phyloP scores from a whole-genome alignment of 2,888 invertebrate genomes.

The Crossocerus cetratus region DNA sequence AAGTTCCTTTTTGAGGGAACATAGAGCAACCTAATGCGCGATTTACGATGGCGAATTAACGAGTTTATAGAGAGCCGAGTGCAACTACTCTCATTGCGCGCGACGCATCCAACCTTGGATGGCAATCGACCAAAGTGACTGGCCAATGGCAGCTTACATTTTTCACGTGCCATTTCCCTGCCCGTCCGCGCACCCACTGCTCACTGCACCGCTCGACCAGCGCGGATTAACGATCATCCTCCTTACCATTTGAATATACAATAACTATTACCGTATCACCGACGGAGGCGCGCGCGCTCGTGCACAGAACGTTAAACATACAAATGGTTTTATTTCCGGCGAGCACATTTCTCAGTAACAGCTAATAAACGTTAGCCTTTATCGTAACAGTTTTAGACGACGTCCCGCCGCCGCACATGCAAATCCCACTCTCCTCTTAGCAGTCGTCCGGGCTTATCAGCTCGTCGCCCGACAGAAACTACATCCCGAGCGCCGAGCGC shows the following conservation, averaged over 20 bases:
- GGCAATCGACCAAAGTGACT: slow-evolving; percentile 20
- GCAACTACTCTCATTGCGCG: slow-evolving; percentile 10
- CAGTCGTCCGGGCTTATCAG: slow-evolving; percentile 30
- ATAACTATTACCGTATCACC: slow-evolving; percentile 51
- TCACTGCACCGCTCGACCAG: slow-evolving; percentile 23
- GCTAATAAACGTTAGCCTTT: slow-evolving; percentile 60
- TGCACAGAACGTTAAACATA: slow-evolving; percentile 57
- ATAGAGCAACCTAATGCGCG: not conserved
- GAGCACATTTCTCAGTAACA: slow-evolving; percentile 55
- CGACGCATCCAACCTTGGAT: slow-evolving; percentile 1
- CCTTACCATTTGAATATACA: slow-evolving; percentile 43
- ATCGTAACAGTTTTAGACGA: slow-evolving; percentile 53
- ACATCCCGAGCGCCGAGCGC: not conserved
- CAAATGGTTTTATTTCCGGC: slow-evolving; percentile 61
- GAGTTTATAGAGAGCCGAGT: not conserved
- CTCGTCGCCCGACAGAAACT: slow-evolving; percentile 27
- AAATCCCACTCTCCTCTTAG: slow-evolving; percentile 37
- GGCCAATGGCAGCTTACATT: slow-evolving; percentile 32
- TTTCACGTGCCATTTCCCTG: slow-evolving; percentile 56
- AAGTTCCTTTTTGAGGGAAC: slow-evolving; percentile 1
- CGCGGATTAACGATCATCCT: slow-evolving; percentile 49
- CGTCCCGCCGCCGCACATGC: slow-evolving; percentile 48
- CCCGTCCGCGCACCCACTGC: slow-evolving; percentile 32
- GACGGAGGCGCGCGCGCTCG: slow-evolving; percentile 10
- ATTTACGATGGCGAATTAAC: not conserved